These are phyloP conservation scores for Siderastrea radians DNA, from an alignment of 92 coral and sea anemone genomes.

Conservation along the genomic window DNA sequence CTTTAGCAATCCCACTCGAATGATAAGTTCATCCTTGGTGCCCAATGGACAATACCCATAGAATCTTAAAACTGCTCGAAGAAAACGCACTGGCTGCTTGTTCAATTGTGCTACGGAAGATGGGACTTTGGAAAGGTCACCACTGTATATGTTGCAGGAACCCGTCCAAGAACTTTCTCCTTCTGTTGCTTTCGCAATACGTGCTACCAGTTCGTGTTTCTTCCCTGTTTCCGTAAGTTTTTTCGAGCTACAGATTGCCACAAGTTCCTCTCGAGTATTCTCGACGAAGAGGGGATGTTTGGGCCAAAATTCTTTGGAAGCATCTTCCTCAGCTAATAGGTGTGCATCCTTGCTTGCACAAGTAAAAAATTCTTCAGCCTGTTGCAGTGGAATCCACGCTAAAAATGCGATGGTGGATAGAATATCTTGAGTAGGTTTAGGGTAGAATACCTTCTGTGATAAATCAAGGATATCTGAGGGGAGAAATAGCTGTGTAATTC, in stretches of 20 bases:
- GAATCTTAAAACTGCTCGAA: constrained; percentile 1
- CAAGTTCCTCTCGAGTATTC: constrained; percentile 30
- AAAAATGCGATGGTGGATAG: constrained; percentile 35
- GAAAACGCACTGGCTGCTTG: constrained; percentile 24
- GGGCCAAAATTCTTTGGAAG: constrained; percentile 5
- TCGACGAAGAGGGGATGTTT: constrained; percentile 43
- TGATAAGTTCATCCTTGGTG: constrained; percentile 35
- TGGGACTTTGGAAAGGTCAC: constrained; percentile 15
- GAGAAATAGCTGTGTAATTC: constrained; percentile 42
- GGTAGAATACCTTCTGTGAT: constrained; percentile 26
- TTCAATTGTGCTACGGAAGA: constrained; percentile 9
- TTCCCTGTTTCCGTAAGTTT: constrained; percentile 6
- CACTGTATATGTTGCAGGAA: constrained; percentile 7
- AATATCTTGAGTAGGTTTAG: constrained; percentile 24
- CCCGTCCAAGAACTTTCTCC: neutral
- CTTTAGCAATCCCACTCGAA: constrained; percentile 38
- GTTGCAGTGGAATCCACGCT: constrained; percentile 30
- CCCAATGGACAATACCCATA: constrained; percentile 30
- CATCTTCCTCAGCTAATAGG: constrained; percentile 18
- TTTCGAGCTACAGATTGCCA: constrained; percentile 5
- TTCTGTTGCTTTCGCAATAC: constrained; percentile 18
- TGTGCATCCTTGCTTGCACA: constrained; percentile 11
- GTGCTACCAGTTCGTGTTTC: constrained; percentile 15
- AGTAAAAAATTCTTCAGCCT: constrained; percentile 28
- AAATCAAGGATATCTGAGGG: constrained; percentile 51